These are phyloP conservation scores for Euplexia lucipara DNA, from an alignment of 2,888 invertebrate genomes.

Conservation along the genomic window DNA sequence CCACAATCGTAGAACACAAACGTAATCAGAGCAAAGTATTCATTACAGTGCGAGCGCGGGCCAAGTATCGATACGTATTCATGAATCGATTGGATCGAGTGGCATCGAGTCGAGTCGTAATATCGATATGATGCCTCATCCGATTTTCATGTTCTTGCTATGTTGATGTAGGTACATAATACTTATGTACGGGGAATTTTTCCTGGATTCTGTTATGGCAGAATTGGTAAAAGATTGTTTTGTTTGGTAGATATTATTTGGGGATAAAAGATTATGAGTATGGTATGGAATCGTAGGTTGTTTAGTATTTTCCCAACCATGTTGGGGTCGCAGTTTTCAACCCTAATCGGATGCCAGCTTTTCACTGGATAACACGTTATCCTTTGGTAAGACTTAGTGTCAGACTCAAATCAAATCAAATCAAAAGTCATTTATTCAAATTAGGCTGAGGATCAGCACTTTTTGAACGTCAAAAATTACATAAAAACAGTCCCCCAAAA, in stretches of 20 bases:
- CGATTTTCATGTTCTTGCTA: constrained; percentile 55
- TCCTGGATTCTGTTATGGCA: not conserved
- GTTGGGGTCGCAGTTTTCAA: too few relatives aligned
- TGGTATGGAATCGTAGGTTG: too few relatives aligned
- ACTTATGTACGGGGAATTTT: not conserved
- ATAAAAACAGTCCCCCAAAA: too few relatives aligned
- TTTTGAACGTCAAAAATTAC: too few relatives aligned
- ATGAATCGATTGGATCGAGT: constrained; percentile 77
- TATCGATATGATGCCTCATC: constrained; percentile 79
- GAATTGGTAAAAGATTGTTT: constrained; percentile 29
- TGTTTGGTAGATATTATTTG: constrained; percentile 3
- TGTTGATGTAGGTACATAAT: constrained; percentile 37
- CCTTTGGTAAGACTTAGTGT: too few relatives aligned
- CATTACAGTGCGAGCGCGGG: constrained; percentile 56
- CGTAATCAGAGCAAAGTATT: constrained; percentile 66
- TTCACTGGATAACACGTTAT: too few relatives aligned
- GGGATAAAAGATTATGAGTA: not conserved
- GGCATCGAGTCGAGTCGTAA: constrained; percentile 72
- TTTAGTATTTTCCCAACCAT: too few relatives aligned
- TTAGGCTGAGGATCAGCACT: too few relatives aligned
- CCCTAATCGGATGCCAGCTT: too few relatives aligned
- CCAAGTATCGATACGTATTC: constrained; percentile 77
- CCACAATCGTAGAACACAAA: constrained; percentile 40
- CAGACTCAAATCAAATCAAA: too few relatives aligned
- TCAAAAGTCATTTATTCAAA: too few relatives aligned